phyloP scores from a whole-genome alignment of 1,140 invertebrate species.

The Drosophila orosa region DNA sequence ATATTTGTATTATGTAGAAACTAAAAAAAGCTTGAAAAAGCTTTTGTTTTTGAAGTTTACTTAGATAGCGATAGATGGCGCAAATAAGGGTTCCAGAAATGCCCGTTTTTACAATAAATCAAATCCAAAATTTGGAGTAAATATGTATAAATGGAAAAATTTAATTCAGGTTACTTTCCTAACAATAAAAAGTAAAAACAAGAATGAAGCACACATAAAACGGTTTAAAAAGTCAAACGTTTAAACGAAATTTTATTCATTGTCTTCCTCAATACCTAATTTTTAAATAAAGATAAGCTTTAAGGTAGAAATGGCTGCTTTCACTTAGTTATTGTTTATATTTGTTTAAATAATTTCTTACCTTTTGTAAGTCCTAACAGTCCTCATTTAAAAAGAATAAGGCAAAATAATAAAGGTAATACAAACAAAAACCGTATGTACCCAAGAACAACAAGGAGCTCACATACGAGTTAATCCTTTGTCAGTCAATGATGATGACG shows the following conservation, averaged over 20 bases:
- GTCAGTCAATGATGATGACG: neutral
- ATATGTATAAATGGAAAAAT: neutral
- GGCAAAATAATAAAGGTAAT: neutral
- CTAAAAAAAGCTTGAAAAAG: conserved; percentile 4
- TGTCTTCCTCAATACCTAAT: neutral
- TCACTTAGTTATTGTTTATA: no score
- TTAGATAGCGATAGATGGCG: neutral
- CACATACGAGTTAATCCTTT: conserved; percentile 3
- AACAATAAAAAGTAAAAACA: neutral
- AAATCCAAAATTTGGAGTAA: neutral
- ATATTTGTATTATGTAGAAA: neutral
- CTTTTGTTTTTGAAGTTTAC: neutral
- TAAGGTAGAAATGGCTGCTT: neutral
- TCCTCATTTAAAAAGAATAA: neutral
- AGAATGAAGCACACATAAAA: neutral
- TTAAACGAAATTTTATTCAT: neutral
- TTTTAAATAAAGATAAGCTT: neutral
- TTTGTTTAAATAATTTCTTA: neutral
- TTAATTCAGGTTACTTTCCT: neutral
- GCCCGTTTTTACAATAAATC: neutral
- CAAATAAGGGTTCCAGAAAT: neutral
- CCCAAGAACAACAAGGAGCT: neutral
- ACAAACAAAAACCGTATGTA: neutral
- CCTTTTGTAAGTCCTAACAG: no score
- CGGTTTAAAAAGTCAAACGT: no score